Percentiles rank a stretch among this genome's conserved stretches.
Evolutionary conservation across 2,888 invertebrate species (phyloP).

Genomic region (Abrostola tripartita): DNA sequence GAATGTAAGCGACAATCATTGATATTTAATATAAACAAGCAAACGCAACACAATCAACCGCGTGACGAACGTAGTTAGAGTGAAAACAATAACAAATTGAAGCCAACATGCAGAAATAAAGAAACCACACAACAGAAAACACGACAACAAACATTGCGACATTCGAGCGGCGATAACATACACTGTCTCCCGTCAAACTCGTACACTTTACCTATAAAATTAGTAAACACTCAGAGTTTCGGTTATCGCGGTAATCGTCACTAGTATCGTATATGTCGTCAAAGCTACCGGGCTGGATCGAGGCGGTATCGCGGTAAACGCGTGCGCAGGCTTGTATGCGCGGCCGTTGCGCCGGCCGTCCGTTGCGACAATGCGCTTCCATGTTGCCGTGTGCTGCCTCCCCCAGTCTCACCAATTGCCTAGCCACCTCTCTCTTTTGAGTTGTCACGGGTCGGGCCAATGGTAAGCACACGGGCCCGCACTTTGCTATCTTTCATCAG

Average conservation of each 20-base stretch:
- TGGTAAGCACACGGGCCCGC: conserved; percentile 62
- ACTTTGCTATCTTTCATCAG: conserved; percentile 54
- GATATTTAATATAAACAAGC: conserved; percentile 9
- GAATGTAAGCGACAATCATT: conserved; percentile 21
- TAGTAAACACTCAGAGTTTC: conserved; percentile 62
- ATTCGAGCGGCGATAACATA: conserved; percentile 59
- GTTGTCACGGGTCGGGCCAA: conserved; percentile 68
- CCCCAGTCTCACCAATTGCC: conserved; percentile 78
- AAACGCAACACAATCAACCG: conserved; percentile 21
- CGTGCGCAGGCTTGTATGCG: conserved; percentile 76
- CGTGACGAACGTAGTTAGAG: conserved; percentile 20
- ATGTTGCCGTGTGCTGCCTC: conserved; percentile 73
- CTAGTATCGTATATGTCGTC: conserved; percentile 51
- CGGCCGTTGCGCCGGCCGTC: conserved; percentile 83
- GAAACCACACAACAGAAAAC: conserved; percentile 47
- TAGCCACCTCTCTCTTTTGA: conserved; percentile 87
- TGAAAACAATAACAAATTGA: conserved; percentile 36
- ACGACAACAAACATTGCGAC: conserved; percentile 59
- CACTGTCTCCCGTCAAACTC: conserved; percentile 47
- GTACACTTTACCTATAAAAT: conserved; percentile 65
- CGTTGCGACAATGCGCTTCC: conserved; percentile 84
- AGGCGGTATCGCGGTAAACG: conserved; percentile 60
- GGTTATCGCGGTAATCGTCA: conserved; percentile 59
- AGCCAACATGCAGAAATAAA: conserved; percentile 39
- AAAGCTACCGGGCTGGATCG: conserved; percentile 47